Evolutionary conservation across 1,140 invertebrate species (phyloP).

Genomic region (Tetramorium alpestre): DNA sequence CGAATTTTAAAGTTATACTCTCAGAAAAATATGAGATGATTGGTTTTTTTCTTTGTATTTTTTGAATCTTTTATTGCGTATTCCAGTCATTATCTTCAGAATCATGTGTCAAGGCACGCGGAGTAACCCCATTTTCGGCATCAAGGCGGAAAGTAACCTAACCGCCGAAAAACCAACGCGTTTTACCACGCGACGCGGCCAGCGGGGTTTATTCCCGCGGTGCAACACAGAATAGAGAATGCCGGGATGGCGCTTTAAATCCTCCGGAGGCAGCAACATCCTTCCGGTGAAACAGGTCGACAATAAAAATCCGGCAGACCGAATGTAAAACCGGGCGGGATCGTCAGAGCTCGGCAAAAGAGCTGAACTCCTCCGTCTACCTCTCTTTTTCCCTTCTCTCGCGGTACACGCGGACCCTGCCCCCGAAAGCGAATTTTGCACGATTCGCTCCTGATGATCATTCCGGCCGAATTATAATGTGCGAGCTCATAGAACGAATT

Average conservation of each 20-base stretch:
- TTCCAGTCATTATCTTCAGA: not conserved
- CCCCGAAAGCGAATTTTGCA: conserved; percentile 19
- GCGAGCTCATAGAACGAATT: not conserved
- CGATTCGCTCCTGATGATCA: conserved; percentile 9
- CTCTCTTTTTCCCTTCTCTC: not conserved
- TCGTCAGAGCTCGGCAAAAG: conserved; percentile 22
- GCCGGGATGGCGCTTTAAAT: conserved; percentile 63
- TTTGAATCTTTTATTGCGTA: not conserved
- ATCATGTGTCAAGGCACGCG: not conserved
- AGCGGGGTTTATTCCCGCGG: conserved; percentile 46
- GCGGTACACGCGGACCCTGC: not conserved
- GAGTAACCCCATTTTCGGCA: not conserved
- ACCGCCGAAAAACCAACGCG: conserved; percentile 30
- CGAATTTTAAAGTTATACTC: too few species aligned
- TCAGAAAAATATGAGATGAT: too few species aligned
- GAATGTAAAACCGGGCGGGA: conserved; percentile 55
- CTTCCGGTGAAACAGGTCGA: conserved; percentile 44
- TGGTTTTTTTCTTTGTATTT: not conserved
- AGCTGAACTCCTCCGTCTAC: not conserved
- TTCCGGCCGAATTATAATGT: conserved; percentile 7
- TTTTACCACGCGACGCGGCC: conserved; percentile 39
- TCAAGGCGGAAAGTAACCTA: conserved; percentile 17
- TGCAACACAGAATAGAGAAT: conserved; percentile 55
- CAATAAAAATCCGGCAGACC: conserved; percentile 65
- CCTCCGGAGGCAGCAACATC: conserved; percentile 22